Conservation (phyloP, 1,140 invertebrate genomes). For the Drosophila tsacasi region DNA sequence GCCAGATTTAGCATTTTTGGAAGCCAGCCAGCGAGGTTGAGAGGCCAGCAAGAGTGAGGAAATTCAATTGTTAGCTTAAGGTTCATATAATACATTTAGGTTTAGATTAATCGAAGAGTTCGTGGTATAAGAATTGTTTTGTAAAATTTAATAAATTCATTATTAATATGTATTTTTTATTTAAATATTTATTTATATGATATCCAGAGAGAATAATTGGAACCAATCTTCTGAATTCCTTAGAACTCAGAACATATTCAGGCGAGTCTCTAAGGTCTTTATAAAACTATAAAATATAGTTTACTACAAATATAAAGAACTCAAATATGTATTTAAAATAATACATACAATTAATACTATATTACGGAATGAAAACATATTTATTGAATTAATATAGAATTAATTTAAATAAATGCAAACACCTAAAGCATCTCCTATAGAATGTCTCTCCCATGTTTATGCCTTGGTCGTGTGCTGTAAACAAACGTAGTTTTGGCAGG, state of each 20-base stretch:
- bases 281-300: not conserved
- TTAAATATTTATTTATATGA: not conserved
- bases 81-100: not conserved
- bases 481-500: slow-evolving; percentile 31
- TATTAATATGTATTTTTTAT: not conserved
- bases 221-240: not conserved
- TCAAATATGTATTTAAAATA: no score
- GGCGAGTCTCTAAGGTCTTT: not conserved
- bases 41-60: not conserved
- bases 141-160: not conserved
- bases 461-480: slow-evolving; percentile 54
- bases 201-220: not conserved
- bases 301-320: not conserved
- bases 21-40: slow-evolving; percentile 17
- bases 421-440: not conserved
- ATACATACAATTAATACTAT: no score
- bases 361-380: no score
- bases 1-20: slow-evolving; percentile 25
- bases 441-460: slow-evolving; percentile 42
- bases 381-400: no score
- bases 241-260: not conserved
- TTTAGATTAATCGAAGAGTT: not conserved
- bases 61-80: not conserved
- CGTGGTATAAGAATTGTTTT: not conserved
- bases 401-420: not conserved